These are phyloP conservation scores for Sinosuthora webbiana DNA, from an alignment of 2,113 vertebrate species.

Conservation along the genomic window DNA sequence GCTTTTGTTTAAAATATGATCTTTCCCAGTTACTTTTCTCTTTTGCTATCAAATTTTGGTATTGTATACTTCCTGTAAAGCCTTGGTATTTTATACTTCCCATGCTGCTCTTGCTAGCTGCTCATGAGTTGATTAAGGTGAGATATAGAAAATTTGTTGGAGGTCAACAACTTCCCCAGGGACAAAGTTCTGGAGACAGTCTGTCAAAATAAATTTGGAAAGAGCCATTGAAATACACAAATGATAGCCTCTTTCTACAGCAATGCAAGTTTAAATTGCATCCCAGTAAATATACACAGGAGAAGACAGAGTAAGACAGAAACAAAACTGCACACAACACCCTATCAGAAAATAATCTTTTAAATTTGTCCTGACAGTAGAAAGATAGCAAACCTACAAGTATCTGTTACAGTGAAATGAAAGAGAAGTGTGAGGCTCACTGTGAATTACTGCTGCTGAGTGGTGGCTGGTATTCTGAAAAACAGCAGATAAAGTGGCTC, in stretches of 20 bases:
- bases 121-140: background rate
- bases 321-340: background rate
- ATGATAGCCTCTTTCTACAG: background rate
- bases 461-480: background rate
- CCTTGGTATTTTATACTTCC: background rate
- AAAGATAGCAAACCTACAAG: background rate
- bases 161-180: conserved; percentile 31
- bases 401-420: background rate
- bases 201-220: conserved; percentile 42
- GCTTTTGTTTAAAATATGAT: background rate
- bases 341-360: background rate
- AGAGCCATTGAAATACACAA: conserved; percentile 32
- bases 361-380: background rate
- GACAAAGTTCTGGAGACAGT: background rate
- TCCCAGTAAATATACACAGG: background rate
- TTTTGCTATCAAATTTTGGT: background rate
- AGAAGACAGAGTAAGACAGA: background rate
- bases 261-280: background rate
- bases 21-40: background rate
- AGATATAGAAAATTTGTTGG: background rate
- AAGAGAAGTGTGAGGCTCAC: background rate
- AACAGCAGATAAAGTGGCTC: background rate
- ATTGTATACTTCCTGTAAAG: background rate
- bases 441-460: background rate
- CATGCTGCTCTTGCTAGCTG: background rate